A percentile compares a stretch with the other conserved stretches of the same genome.
Evolutionary conservation across 2,797 vertebrate species (phyloP).

Genomic region (Centropyge bicolor): DNA sequence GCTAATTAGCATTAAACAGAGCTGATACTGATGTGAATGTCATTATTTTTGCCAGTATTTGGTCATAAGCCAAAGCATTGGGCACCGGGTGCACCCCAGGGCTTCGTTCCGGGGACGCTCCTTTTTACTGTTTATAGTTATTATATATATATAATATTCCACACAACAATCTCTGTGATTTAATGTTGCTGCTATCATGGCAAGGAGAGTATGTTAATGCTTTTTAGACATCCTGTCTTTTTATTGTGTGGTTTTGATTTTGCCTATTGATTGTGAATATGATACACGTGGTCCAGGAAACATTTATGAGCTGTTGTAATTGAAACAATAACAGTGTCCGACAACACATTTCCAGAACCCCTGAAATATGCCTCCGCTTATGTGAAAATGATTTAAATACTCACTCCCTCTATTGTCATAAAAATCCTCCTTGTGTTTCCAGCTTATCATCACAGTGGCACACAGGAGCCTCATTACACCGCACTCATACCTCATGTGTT

Average conservation of each 20-base stretch:
- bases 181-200: background rate
- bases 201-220: background rate
- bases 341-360: background rate
- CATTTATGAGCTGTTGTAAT: background rate
- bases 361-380: background rate
- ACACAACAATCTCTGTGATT: background rate
- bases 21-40: background rate
- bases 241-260: background rate
- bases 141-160: no score
- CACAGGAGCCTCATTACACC: slow-evolving; percentile 31
- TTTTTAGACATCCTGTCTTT: background rate
- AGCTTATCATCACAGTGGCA: slow-evolving; percentile 39
- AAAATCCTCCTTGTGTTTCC: slow-evolving; percentile 23
- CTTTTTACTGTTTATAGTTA: background rate
- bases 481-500: slow-evolving; percentile 46
- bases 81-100: background rate
- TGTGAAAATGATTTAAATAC: slow-evolving; percentile 33
- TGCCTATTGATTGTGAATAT: background rate
- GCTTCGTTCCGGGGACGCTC: background rate
- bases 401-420: background rate
- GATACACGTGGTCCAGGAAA: background rate
- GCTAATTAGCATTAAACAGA: background rate
- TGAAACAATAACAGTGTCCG: background rate
- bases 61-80: background rate
- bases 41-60: no score